Percentiles rank a stretch among this genome's conserved stretches.
Evolutionary conservation across 2,113 vertebrate genomes (phyloP).

Genomic region (Lethenteron camtschaticum): DNA sequence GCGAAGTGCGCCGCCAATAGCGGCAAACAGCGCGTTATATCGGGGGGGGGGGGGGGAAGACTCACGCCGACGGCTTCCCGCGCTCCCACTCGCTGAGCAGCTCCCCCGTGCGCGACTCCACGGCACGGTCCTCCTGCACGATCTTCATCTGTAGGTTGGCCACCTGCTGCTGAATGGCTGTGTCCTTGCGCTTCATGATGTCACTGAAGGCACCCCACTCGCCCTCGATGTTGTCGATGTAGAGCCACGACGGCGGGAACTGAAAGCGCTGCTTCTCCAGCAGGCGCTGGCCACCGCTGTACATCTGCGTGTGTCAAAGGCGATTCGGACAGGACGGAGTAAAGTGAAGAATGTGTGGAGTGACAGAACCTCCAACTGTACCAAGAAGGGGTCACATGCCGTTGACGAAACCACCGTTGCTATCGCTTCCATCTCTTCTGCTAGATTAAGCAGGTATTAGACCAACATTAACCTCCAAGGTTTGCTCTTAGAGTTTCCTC

Average conservation of each 20-base stretch:
- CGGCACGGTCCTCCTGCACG: neutral
- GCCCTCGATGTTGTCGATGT: slow-evolving; percentile 4
- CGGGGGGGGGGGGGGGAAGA: neutral
- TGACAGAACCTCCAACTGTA: too few species aligned
- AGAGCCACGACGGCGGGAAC: slow-evolving; percentile 1
- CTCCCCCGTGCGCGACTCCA: neutral
- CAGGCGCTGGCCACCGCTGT: neutral
- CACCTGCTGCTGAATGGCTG: slow-evolving; percentile 4
- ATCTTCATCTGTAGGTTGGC: slow-evolving; percentile 2
- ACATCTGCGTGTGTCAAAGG: neutral
- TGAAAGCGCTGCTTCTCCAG: slow-evolving; percentile 6
- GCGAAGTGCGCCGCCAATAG: too few species aligned
- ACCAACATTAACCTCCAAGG: too few species aligned
- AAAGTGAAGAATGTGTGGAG: too few species aligned
- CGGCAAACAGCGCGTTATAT: too few species aligned
- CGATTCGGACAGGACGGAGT: too few species aligned
- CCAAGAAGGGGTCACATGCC: too few species aligned
- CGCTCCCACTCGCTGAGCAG: slow-evolving; percentile 1
- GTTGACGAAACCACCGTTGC: too few species aligned
- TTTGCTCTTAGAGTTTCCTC: too few species aligned
- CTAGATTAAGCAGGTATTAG: too few species aligned
- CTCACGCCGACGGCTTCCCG: neutral
- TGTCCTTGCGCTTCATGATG: slow-evolving; percentile 5
- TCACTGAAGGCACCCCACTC: slow-evolving; percentile 2
- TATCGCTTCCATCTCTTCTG: too few species aligned